Percentiles rank a stretch among this genome's conserved stretches.
Evolutionary conservation across 2,888 invertebrate species (phyloP).

Genomic region (Imbricaverruca yamaguchii): DNA sequence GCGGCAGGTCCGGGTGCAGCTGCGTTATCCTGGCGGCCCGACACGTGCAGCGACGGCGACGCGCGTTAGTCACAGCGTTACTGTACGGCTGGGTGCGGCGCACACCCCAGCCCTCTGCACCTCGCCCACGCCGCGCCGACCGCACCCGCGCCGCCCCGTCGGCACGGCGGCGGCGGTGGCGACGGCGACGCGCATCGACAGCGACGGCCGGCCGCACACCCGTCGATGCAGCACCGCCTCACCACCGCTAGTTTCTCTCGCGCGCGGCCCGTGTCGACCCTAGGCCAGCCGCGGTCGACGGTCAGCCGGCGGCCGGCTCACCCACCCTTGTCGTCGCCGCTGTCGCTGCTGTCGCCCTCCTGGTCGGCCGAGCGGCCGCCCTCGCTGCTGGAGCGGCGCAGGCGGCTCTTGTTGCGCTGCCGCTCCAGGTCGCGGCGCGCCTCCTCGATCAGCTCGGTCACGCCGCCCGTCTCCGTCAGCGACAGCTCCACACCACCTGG

Average conservation of each 20-base stretch:
- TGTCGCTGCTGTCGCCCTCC: conserved; percentile 24
- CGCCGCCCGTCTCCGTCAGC: conserved; percentile 29
- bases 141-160: no score
- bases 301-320: conserved; percentile 31
- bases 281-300: background rate
- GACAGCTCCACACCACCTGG: background rate
- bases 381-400: conserved; percentile 6
- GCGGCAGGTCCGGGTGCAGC: background rate
- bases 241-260: no score
- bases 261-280: no score
- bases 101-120: no score
- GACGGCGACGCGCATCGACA: no score
- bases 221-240: no score
- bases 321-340: conserved; percentile 23
- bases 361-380: conserved; percentile 33
- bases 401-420: conserved; percentile 45
- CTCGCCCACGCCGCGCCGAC: no score
- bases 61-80: conserved; percentile 34
- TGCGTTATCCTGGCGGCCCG: conserved; percentile 38
- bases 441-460: conserved; percentile 54
- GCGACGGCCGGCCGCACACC: no score
- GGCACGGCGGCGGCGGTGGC: no score
- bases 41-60: conserved; percentile 29
- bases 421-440: conserved; percentile 73
- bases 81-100: no score